Evolutionary conservation across 2,113 vertebrate species (phyloP).

Genomic region (Stegostoma tigrinum): DNA sequence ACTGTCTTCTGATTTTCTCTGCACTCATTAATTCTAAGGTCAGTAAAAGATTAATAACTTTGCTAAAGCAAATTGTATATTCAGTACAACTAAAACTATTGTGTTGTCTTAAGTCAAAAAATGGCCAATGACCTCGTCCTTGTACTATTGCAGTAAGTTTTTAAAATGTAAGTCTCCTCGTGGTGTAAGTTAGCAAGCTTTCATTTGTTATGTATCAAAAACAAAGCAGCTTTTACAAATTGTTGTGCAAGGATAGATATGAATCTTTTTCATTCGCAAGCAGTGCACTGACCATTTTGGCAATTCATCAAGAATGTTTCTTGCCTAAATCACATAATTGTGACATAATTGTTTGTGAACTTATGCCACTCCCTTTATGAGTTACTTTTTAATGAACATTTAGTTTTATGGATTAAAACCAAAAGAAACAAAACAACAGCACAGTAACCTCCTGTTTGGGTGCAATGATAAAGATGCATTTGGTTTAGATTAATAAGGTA

Average conservation of each 20-base stretch:
- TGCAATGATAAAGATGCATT: not conserved
- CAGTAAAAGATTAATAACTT: not conserved
- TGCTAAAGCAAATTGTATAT: not conserved
- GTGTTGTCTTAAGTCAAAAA: not conserved
- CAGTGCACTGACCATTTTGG: not conserved
- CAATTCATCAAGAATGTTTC: constrained; percentile 22
- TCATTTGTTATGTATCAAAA: not conserved
- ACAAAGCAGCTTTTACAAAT: constrained; percentile 26
- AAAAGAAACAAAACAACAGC: not conserved
- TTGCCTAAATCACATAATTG: constrained; percentile 6
- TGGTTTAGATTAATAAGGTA: not conserved
- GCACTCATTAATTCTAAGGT: not conserved
- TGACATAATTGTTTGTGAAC: constrained; percentile 8
- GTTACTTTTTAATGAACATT: not conserved
- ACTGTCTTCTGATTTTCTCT: not conserved
- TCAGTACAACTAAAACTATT: not conserved
- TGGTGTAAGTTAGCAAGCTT: not conserved
- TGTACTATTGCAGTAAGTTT: not conserved
- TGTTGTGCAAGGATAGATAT: not conserved
- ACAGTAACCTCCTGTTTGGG: not conserved
- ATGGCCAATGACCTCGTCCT: not conserved
- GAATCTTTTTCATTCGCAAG: constrained; percentile 18
- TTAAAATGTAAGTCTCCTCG: not conserved
- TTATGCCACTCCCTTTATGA: not conserved
- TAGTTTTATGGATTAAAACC: not conserved